Base-by-base conservation (phyloP, 2,797 vertebrate genomes). In the Aulostomus chinensis region DNA sequence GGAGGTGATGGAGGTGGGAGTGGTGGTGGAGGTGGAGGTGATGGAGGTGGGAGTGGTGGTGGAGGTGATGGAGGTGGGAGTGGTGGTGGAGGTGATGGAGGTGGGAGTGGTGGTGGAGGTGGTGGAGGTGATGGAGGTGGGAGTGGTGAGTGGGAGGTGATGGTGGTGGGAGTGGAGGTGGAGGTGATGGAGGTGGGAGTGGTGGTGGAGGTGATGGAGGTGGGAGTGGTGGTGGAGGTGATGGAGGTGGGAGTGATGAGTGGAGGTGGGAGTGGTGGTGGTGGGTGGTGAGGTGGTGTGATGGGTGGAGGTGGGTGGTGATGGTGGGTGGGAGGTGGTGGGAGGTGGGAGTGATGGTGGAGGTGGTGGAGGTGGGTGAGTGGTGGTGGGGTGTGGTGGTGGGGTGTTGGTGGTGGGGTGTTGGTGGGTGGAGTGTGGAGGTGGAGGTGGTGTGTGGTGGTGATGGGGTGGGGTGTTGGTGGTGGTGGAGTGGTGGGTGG, bases 391-490 rank as follows among this genome's bases (percentile, higher is more conserved):
- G 12, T n/a, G 11, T 33, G n/a, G n/a, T n/a, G n/a, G n/a, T n/a
- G n/a, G n/a, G n/a, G 2, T 26, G 2, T 2, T 1, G 4, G 8
- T 28, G 14, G 10, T 25, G 16, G 8, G 22, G 12, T 21, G 7
- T 33, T 1, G 10, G 8, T 26, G 25, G 11, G 18, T 25, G 68
- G 98, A 96, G 95, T 40, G 97, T n/a, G n/a, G n/a, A n/a, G n/a
- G n/a, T n/a, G 97, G 6, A 99, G 88, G 61, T 96, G 98, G 82
- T 95, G 92, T 0, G 90, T 88, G 42, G 22, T 24, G 4, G 22
- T 24, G 4, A 24, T 8, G 4, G 4, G 3, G 2, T 6, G 2
- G 6, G 7, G 11, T 33, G 31, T 24, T 6, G 5, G 13, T n/a
- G 11, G n/a, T 10, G 29, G 9, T 17, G 26, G 12, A 3, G 12